Evolutionary conservation across 2,797 vertebrate species (phyloP), one percentile per base, ranked within the genome.

Genomic region (Tenualosa ilisha): DNA sequence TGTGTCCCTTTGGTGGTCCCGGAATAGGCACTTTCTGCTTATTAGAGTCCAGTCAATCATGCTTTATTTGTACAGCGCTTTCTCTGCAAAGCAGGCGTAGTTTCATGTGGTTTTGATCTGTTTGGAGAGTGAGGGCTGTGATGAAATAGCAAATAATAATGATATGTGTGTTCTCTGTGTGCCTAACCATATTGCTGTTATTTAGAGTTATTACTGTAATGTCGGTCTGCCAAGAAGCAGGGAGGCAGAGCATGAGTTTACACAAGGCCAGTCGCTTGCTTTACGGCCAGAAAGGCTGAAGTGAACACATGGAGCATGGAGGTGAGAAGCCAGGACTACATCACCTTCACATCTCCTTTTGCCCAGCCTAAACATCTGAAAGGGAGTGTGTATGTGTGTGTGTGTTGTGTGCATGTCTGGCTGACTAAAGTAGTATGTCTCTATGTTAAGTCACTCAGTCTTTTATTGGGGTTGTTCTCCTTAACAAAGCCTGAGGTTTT

Each of bases 11-110:
- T 31, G 24, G 6, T 20, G 68, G 6, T 43, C 3, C 68, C 26
- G 68, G 68, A 68, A 24, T 37, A 68, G 63, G 63, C 63, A 68
- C 63, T 68, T 26, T 22, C 15, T 15, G 68, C 68, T 75, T 75
- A 37, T 75, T 43, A 75, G 3, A 20, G 43, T 20, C 11, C 68
- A 43, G 68, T 75, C 68, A 75, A 75, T 75, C 68, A 75, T 17
- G 68, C 37, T 17, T 75, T 43, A 22, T 20, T 75, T 75, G 31
- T 43, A 1, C 15, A 72, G 31, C 12, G 5, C 26, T 37, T 37
- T 15, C 0, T 72, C 65, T 65, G n/a, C 8, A 24, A 24, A 65
- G 24, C 26, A 31, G 15, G 68, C 6, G 37, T 75, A 17, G 37
- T 43, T 40, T 5, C 13, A 75, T 40, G 15, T 43, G 37, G 68